A percentile compares a stretch with the other conserved stretches of the same genome.
These are phyloP conservation scores for Heliconius melpomene DNA, from an alignment of 1,140 invertebrate species.

Conservation along the genomic window DNA sequence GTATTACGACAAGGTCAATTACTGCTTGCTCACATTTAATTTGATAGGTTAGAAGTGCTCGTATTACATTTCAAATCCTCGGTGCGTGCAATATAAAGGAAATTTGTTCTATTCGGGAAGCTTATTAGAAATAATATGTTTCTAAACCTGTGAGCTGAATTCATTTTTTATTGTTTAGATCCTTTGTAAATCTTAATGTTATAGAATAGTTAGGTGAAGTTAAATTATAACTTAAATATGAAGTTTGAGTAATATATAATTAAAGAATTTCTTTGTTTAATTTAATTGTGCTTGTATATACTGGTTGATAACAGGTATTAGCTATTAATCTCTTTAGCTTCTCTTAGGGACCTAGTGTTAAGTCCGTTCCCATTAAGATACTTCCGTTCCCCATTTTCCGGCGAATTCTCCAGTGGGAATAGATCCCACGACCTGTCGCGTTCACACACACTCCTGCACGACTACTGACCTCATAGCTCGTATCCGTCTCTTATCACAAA, in stretches of 20 bases:
- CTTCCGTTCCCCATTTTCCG: too few species aligned
- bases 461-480: not conserved
- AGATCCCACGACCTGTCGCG: too few species aligned
- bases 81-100: not conserved
- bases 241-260: too few species aligned
- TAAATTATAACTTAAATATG: too few species aligned
- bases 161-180: too few species aligned
- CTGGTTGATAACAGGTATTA: not conserved
- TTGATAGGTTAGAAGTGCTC: not conserved
- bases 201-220: too few species aligned
- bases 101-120: not conserved
- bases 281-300: not conserved
- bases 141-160: too few species aligned
- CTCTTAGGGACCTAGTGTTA: too few species aligned
- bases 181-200: too few species aligned
- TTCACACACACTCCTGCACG: not conserved
- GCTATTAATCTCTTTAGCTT: not conserved
- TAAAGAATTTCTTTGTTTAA: not conserved
- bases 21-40: not conserved
- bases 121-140: not conserved
- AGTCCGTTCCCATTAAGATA: too few species aligned
- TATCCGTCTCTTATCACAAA: not conserved
- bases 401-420: too few species aligned
- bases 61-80: not conserved
- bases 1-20: not conserved